Base-by-base conservation (phyloP, 2,888 invertebrate species). In the Leistus spinibarbis region DNA sequence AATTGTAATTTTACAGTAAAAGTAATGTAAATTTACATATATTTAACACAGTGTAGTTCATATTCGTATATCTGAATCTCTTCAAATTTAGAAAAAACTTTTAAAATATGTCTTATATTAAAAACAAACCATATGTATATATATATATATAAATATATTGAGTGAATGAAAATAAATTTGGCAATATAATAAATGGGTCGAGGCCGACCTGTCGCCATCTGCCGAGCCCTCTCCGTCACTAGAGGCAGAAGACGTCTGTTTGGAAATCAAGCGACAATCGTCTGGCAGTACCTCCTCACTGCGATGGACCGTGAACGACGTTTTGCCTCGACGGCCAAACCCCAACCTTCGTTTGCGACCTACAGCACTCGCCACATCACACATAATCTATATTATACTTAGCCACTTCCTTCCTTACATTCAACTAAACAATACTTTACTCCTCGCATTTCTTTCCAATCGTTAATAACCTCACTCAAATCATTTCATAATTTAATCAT, bases 251-350 rank as follows among this genome's bases (percentile, higher is more conserved):
- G 96, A 96, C 84, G 95, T 94, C 84, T 96, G 94, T 84, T 87
- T 86, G 84, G 88, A 87, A 24, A 75, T 69, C 81, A 89, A 89
- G 79, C 91, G 88, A 84, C 91, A 90, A 87, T 96, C 96, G 82
- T 95, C 94, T 80, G 97, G 97, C 83, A 94, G 92, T 84, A 98
- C 96, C 88, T 98, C 98, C 89, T 98, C 98, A 87, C 98, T 98
- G 88, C 98, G 94, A 90, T 98, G 97, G 86, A 98, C 96, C 88
- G 96, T 96, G 90, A 97, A 95, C 85, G 96, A 96, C 88, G 95
- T 95, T 90, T 96, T 95, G 86, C 95, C 96, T 89, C 95, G 94
- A 89, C 94, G 93, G 88, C 96, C 96, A 89, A 95, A 96, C 88
- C 95, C 95, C 92, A 96, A 93, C 88, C 96, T 91, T 89, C 96